Percentiles rank a stretch among this genome's conserved stretches.
Conservation (phyloP, 2,888 invertebrate genomes). For the Belgica antarctica region DNA sequence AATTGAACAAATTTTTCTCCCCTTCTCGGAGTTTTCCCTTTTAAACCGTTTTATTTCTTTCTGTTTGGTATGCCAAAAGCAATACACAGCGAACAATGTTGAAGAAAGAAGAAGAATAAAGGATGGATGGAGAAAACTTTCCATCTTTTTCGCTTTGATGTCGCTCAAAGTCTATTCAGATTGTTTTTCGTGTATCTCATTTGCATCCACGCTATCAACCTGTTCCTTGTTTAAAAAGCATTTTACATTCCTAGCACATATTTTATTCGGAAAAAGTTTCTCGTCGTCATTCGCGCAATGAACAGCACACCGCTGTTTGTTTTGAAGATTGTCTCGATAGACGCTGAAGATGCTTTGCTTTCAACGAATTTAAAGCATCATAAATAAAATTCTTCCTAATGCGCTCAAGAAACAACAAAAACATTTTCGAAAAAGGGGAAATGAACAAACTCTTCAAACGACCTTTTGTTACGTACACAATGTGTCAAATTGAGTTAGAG, state of each 20-base stretch:
- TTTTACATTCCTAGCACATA: constrained; percentile 41
- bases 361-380: neutral
- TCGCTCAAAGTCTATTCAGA: constrained; percentile 21
- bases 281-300: neutral
- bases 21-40: neutral
- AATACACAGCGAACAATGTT: neutral
- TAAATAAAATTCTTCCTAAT: neutral
- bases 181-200: constrained; percentile 40
- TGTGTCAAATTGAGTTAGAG: constrained; percentile 36
- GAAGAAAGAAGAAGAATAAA: constrained; percentile 6
- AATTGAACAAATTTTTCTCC: neutral
- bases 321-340: neutral
- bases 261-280: neutral
- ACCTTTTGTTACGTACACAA: constrained; percentile 4
- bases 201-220: constrained; percentile 41
- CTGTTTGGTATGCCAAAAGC: neutral
- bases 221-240: constrained; percentile 42
- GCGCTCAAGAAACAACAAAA: too few species aligned
- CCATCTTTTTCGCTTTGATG: constrained; percentile 1
- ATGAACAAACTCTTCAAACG: constrained; percentile 2
- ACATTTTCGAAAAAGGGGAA: constrained; percentile 14
- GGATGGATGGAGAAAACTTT: neutral
- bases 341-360: neutral
- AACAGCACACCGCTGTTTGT: constrained; percentile 1
- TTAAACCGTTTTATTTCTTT: neutral